Percentiles rank a stretch among this genome's conserved stretches.
Conservation (phyloP, 2,888 invertebrate genomes). For the Busseola fusca region DNA sequence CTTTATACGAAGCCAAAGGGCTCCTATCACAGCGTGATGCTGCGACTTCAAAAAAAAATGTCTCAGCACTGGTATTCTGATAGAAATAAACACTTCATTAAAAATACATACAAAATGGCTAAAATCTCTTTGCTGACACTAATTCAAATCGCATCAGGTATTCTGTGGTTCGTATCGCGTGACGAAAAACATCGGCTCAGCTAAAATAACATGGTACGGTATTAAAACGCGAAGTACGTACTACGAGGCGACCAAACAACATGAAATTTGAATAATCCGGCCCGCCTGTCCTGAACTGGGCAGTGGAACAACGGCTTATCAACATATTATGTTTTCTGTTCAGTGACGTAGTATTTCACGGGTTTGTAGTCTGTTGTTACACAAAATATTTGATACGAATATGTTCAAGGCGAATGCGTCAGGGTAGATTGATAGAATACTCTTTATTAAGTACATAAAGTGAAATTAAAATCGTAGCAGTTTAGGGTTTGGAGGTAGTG, state of each 20-base stretch:
- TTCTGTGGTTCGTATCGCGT: constrained; percentile 47
- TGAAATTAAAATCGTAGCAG: too few species aligned
- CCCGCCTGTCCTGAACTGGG: constrained; percentile 53
- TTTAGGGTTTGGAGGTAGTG: too few species aligned
- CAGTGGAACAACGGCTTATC: constrained; percentile 64
- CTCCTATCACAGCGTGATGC: too few species aligned
- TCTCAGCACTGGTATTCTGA: too few species aligned
- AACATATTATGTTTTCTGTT: constrained; percentile 46
- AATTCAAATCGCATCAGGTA: constrained; percentile 42
- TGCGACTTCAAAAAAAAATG: too few species aligned
- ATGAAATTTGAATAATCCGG: constrained; percentile 79
- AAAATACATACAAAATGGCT: constrained; percentile 16
- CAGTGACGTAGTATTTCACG: constrained; percentile 31
- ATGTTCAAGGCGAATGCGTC: not conserved
- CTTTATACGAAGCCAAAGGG: too few species aligned
- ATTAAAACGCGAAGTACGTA: constrained; percentile 69
- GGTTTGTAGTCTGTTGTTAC: not conserved
- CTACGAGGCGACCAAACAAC: constrained; percentile 66
- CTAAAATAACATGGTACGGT: constrained; percentile 56
- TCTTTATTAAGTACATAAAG: not conserved
- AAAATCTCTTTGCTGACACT: constrained; percentile 13
- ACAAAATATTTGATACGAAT: not conserved
- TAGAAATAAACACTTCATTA: too few species aligned
- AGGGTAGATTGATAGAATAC: not conserved
- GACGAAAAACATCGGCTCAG: constrained; percentile 50